phyloP scores from a whole-genome alignment of 1,140 invertebrate genomes.

The Drosophila dunni region DNA sequence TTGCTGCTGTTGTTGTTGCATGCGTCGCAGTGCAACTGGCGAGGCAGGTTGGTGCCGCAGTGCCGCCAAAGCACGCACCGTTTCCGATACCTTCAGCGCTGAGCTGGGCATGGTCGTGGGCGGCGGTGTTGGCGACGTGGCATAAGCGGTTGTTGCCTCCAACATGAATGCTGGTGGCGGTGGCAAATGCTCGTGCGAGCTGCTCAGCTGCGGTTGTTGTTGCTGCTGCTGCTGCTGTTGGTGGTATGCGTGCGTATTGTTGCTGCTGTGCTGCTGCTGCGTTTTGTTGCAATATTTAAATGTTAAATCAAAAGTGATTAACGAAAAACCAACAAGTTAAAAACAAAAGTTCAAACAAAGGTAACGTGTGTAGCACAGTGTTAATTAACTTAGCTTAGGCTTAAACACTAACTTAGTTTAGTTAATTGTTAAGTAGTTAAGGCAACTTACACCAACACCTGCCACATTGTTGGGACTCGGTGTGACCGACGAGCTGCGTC shows the following conservation, averaged over 20 bases:
- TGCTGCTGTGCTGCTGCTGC: constrained; percentile 45
- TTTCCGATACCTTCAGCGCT: constrained; percentile 91
- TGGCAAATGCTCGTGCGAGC: constrained; percentile 89
- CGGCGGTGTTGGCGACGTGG: constrained; percentile 37
- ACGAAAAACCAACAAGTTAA: constrained; percentile 60
- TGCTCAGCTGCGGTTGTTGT: constrained; percentile 44
- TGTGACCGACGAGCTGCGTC: constrained; percentile 93
- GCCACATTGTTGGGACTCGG: constrained; percentile 70
- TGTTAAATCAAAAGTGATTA: constrained; percentile 65
- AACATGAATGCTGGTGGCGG: constrained; percentile 93
- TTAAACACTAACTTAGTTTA: constrained; percentile 57
- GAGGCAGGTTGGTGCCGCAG: constrained; percentile 94
- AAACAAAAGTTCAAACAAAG: constrained; percentile 32
- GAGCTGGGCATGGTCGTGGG: constrained; percentile 69
- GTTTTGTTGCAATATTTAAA: constrained; percentile 34
- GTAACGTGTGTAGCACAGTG: constrained; percentile 21
- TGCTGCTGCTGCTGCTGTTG: constrained; percentile 36
- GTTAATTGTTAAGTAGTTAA: neutral
- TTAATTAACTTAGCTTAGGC: constrained; percentile 31
- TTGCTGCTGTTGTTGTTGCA: constrained; percentile 62
- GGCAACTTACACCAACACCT: constrained; percentile 70
- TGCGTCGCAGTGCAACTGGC: constrained; percentile 89
- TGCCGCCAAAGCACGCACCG: constrained; percentile 93
- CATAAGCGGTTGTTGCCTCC: constrained; percentile 83
- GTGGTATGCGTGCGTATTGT: constrained; percentile 28